phyloP scores from a whole-genome alignment of 2,888 invertebrate genomes.

The Muscina levida region DNA sequence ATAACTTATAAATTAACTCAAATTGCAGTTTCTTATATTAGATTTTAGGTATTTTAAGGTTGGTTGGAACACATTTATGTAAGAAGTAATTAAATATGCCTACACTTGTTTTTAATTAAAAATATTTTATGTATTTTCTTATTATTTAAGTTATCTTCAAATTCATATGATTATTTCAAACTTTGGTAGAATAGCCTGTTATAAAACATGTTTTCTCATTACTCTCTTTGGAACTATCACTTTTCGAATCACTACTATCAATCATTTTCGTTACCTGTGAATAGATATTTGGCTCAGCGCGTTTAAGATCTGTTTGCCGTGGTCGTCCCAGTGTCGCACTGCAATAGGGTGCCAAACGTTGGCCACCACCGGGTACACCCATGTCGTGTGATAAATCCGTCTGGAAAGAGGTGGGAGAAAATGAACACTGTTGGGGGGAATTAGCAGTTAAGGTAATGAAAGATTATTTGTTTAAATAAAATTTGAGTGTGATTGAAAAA shows the following conservation, averaged over 20 bases:
- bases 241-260: conserved; percentile 74
- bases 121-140: too few species aligned
- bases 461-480: too few species aligned
- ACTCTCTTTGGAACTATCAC: conserved; percentile 53
- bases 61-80: too few species aligned
- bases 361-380: conserved; percentile 70
- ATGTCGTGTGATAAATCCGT: conserved; percentile 79
- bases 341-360: conserved; percentile 78
- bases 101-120: too few species aligned
- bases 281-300: conserved; percentile 80
- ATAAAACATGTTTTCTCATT: conserved; percentile 48
- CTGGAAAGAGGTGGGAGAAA: conserved; percentile 67
- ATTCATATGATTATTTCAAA: conserved; percentile 61
- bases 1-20: too few species aligned
- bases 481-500: too few species aligned
- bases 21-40: too few species aligned
- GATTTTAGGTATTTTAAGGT: too few species aligned
- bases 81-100: too few species aligned
- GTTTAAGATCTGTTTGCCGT: conserved; percentile 78
- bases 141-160: too few species aligned
- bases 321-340: conserved; percentile 80
- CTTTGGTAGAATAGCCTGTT: conserved; percentile 73
- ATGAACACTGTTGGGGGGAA: too few species aligned
- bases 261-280: conserved; percentile 80
- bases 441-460: too few species aligned